Evolutionary conservation across 23 tunicate species (phyloP).

Genomic region (Botrylloides violaceus): DNA sequence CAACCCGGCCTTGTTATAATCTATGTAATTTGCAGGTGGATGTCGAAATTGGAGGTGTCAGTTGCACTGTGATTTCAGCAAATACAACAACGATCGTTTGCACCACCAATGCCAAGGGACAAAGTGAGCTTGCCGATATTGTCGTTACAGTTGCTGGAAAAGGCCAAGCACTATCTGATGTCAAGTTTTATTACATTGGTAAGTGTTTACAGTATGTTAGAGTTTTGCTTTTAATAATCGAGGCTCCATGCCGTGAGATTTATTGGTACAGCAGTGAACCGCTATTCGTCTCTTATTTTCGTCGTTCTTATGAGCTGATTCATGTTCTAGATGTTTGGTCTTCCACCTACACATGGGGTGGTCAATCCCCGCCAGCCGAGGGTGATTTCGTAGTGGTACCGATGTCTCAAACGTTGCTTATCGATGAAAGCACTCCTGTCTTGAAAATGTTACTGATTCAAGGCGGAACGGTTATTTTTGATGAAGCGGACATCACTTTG

Average conservation of each 20-base stretch:
- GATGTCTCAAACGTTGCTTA: constrained; percentile 59
- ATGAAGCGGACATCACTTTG: constrained; percentile 42
- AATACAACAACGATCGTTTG: constrained; percentile 29
- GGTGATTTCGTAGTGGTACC: constrained; percentile 53
- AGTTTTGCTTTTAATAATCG: background rate
- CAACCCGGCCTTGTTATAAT: background rate
- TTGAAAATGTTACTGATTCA: constrained; percentile 73
- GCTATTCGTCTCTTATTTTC: too few species aligned
- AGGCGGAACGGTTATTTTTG: constrained; percentile 83
- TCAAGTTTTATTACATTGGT: constrained; percentile 39
- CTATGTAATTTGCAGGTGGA: constrained; percentile 1
- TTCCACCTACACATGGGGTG: constrained; percentile 47
- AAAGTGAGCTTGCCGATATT: constrained; percentile 13
- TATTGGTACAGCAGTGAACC: background rate
- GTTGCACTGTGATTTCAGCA: constrained; percentile 24
- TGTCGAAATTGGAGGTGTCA: constrained; percentile 37
- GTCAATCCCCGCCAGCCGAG: constrained; percentile 24
- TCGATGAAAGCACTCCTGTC: constrained; percentile 82
- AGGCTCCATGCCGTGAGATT: background rate
- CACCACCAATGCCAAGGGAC: constrained; percentile 22
- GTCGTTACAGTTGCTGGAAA: constrained; percentile 32
- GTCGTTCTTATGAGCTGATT: too few species aligned
- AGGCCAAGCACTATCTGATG: constrained; percentile 35
- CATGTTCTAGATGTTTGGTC: constrained; percentile 67
- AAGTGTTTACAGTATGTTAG: background rate